Percentiles rank a stretch among this genome's conserved stretches.
Conservation (phyloP, 2,888 invertebrate genomes). For the Erebia ligea region DNA sequence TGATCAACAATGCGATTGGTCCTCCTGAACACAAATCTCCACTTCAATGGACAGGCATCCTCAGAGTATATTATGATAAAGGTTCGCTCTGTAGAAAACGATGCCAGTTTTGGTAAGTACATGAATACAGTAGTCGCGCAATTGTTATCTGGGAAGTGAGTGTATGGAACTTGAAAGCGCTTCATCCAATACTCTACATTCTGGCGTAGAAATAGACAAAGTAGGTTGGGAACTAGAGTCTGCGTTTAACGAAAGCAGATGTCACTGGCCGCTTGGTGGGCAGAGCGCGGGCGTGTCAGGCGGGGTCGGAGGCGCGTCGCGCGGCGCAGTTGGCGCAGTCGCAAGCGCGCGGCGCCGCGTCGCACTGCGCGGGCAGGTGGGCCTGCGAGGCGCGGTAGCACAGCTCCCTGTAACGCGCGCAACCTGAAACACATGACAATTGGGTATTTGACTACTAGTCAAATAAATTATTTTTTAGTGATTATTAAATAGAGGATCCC, state of each 20-base stretch:
- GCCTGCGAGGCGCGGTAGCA: conserved; percentile 77
- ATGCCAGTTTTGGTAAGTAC: too few relatives aligned
- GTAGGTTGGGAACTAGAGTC: neutral
- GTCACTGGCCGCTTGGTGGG: conserved; percentile 39
- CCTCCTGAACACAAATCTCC: too few relatives aligned
- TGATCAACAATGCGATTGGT: too few relatives aligned
- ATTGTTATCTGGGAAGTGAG: too few relatives aligned
- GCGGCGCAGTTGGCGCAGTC: conserved; percentile 67
- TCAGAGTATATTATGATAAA: too few relatives aligned
- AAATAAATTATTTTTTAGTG: too few relatives aligned
- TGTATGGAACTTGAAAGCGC: too few relatives aligned
- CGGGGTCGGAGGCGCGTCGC: conserved; percentile 54
- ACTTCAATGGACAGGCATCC: too few relatives aligned
- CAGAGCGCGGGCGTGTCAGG: conserved; percentile 45
- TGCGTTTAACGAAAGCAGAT: conserved; percentile 36
- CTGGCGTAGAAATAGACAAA: neutral
- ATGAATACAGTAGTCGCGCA: too few relatives aligned
- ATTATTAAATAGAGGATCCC: too few relatives aligned
- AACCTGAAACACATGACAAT: conserved; percentile 57
- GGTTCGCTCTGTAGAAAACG: too few relatives aligned
- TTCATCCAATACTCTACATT: neutral
- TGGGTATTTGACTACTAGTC: too few relatives aligned
- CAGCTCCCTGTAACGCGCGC: conserved; percentile 76
- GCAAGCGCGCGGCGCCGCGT: conserved; percentile 55
- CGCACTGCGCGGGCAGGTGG: conserved; percentile 47